phyloP scores from a whole-genome alignment of 2,888 invertebrate genomes.

The Steinernema carpocapsae region DNA sequence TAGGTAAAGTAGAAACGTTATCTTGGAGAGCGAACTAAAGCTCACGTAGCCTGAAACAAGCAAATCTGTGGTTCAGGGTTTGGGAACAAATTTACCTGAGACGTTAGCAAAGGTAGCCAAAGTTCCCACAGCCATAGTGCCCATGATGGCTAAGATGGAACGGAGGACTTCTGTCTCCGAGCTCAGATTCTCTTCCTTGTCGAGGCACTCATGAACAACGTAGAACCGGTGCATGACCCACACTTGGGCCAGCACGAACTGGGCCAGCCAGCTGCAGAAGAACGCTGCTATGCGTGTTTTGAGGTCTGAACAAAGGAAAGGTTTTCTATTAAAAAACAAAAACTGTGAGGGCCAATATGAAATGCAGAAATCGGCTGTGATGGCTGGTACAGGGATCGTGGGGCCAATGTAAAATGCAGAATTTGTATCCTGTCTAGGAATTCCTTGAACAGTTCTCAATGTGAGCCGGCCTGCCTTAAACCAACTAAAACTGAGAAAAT shows the following conservation, averaged over 20 bases:
- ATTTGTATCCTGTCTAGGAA: too few species aligned
- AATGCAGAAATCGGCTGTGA: not conserved
- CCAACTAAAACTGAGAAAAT: too few species aligned
- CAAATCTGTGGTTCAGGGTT: not conserved
- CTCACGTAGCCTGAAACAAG: not conserved
- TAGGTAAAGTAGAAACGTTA: slow-evolving; percentile 6
- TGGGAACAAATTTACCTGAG: not conserved
- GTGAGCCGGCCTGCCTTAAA: too few species aligned
- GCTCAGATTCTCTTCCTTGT: not conserved
- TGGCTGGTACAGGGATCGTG: not conserved
- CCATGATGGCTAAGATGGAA: slow-evolving; percentile 10
- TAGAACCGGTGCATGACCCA: slow-evolving; percentile 23
- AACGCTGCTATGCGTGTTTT: slow-evolving; percentile 16
- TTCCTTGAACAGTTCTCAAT: too few species aligned
- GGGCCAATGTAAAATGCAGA: too few species aligned
- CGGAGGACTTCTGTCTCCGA: slow-evolving; percentile 12
- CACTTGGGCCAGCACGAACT: slow-evolving; percentile 6
- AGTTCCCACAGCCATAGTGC: slow-evolving; percentile 18
- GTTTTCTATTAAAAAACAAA: too few species aligned
- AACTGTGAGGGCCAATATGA: too few species aligned
- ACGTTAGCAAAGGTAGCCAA: not conserved
- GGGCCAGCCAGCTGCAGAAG: slow-evolving; percentile 11
- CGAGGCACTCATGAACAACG: slow-evolving; percentile 2
- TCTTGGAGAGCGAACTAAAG: not conserved
- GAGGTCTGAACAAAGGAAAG: not conserved